Evolutionary conservation across 2,797 vertebrate species (phyloP), one percentile per base, ranked within the genome.

Genomic region (Pipistrellus nathusii): DNA sequence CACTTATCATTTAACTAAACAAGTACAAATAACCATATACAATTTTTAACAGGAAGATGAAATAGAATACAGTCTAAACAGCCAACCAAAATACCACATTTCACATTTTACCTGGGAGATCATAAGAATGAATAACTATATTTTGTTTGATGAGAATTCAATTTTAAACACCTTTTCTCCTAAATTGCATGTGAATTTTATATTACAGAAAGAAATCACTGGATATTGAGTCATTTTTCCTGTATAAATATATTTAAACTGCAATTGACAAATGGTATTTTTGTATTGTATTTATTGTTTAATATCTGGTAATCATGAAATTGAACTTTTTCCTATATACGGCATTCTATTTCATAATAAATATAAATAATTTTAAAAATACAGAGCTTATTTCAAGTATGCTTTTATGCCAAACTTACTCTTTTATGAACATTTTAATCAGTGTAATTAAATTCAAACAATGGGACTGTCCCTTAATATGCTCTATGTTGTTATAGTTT

Each of bases 1-100:
- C 69, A 20, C 0, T n/a, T 78, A 59, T 38, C 38, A 76, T 85
- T 94, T 90, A 83, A 90, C 8, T 90, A 62, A 96, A 62, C 0
- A 85, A 41, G 85, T 30, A 77, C 59, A 71, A 55, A 71, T n/a
- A n/a, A 66, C 8, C 0, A 20, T 85, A 15, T 41, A 53, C 3
- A 53, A 62, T 48, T 68, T 83, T 20, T 48, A 72, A 57, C 2
- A 32, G 0, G 8, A 82, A 57, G 25, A 73, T 57, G 66, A 51
- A 75, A 46, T 13, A 71, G 3, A 15, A 41, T 35, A n/a, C 12
- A 86, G 0, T 69, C 30, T 32, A 64, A 77, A 73, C 0, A 32
- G 14, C 4, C 3, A 86, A 68, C 6, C 55, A 88, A 71, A 44
- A 77, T 15, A 38, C 6, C 11, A 13, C 23, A 69, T 85, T 87